Percentiles rank a stretch among this genome's conserved stretches.
phyloP scores from a whole-genome alignment of 2,113 vertebrate species.

The Anser cygnoides region DNA sequence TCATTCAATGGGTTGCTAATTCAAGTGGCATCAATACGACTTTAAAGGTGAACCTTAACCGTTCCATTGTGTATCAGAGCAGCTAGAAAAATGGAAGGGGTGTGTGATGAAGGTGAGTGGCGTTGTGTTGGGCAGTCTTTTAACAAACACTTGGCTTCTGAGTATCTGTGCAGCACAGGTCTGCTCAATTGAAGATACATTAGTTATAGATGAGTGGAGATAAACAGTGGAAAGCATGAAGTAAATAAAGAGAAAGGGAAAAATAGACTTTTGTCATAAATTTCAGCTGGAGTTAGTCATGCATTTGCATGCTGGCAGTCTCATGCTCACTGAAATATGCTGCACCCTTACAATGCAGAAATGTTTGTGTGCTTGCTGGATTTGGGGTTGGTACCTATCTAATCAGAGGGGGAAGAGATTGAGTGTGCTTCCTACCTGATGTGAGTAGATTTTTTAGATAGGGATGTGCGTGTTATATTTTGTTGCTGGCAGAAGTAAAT shows the following conservation, averaged over 20 bases:
- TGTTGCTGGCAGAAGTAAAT: neutral
- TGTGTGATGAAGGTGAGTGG: neutral
- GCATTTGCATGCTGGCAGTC: neutral
- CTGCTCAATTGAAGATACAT: neutral
- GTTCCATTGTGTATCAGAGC: neutral
- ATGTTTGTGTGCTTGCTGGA: neutral
- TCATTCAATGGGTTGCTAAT: constrained; percentile 44
- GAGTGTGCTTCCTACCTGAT: neutral
- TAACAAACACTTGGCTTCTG: neutral
- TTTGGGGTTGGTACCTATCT: neutral
- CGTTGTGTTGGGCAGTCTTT: neutral
- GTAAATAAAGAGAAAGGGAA: neutral
- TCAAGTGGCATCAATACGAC: neutral
- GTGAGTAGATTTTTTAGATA: neutral
- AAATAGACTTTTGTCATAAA: neutral
- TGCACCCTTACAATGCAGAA: neutral
- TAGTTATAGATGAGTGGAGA: neutral
- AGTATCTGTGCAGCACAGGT: neutral
- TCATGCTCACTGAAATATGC: neutral
- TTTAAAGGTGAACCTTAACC: neutral
- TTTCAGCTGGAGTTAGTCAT: neutral
- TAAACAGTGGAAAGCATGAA: neutral
- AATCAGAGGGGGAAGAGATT: neutral
- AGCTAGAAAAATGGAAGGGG: neutral
- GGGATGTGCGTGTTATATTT: neutral